Evolutionary conservation across 2,113 vertebrate genomes (phyloP).

Genomic region (Tyto alba): DNA sequence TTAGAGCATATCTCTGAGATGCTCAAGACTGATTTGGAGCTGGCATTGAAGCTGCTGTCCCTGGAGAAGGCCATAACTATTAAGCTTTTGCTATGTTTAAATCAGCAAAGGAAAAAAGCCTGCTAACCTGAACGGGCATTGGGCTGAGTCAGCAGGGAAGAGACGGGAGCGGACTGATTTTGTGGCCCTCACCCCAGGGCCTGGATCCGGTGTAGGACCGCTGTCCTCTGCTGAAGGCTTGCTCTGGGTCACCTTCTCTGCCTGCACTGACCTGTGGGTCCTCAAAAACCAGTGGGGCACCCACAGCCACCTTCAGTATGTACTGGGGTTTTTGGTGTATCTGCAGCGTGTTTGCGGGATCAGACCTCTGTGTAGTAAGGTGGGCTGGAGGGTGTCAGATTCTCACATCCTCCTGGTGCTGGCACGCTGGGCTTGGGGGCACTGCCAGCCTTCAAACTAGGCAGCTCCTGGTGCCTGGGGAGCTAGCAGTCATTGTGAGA

Average conservation of each 20-base stretch:
- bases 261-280: rapidly evolving
- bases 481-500: rapidly evolving
- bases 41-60: background rate
- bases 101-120: background rate
- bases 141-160: background rate
- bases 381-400: background rate
- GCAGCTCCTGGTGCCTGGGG: background rate
- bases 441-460: background rate
- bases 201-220: background rate
- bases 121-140: background rate
- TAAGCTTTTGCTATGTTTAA: background rate
- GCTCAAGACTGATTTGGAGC: background rate
- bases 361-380: background rate
- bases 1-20: background rate
- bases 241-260: background rate
- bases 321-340: rapidly evolving
- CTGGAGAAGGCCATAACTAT: background rate
- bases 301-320: background rate
- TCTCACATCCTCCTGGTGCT: background rate
- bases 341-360: background rate
- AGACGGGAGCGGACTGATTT: background rate
- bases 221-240: background rate
- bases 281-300: background rate
- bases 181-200: background rate
- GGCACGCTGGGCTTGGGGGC: rapidly evolving